These are phyloP conservation scores for Branchinecta lindahli DNA, from an alignment of 1,140 invertebrate genomes.

Conservation along the genomic window DNA sequence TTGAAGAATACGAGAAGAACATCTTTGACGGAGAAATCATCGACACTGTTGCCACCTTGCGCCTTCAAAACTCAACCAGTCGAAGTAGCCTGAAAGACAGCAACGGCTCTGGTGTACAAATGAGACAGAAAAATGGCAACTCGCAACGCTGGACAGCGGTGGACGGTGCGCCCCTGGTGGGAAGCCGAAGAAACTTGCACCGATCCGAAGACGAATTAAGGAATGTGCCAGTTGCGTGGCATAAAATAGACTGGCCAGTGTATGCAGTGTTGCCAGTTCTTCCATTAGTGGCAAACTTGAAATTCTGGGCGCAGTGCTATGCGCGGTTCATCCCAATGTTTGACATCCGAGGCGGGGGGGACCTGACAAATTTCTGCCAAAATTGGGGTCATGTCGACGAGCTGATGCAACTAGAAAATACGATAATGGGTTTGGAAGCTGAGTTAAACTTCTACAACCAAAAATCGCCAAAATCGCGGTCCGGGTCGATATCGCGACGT, in stretches of 20 bases:
- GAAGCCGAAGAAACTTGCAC: background rate
- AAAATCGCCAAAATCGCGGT: constrained; percentile 2
- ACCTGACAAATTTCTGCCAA: constrained; percentile 11
- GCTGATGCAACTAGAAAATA: background rate
- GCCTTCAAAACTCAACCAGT: background rate
- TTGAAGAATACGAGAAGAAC: background rate
- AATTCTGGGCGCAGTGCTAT: constrained; percentile 78
- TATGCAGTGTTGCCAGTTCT: constrained; percentile 28
- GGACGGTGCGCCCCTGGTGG: background rate
- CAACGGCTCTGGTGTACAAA: background rate
- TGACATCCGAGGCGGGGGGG: constrained; percentile 58
- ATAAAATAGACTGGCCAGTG: constrained; percentile 20
- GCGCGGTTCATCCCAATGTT: constrained; percentile 67
- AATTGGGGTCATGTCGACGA: background rate
- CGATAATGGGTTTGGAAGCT: background rate
- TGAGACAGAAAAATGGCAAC: background rate
- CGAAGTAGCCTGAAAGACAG: background rate
- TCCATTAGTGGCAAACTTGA: constrained; percentile 40
- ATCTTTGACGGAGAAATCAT: background rate
- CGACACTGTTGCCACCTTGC: background rate
- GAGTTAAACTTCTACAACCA: background rate
- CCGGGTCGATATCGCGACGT: background rate
- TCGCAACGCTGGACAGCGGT: background rate
- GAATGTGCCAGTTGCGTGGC: constrained; percentile 11
- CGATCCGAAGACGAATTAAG: background rate